phyloP scores from a whole-genome alignment of 1,140 invertebrate species.

The Lasioglossum albipes region DNA sequence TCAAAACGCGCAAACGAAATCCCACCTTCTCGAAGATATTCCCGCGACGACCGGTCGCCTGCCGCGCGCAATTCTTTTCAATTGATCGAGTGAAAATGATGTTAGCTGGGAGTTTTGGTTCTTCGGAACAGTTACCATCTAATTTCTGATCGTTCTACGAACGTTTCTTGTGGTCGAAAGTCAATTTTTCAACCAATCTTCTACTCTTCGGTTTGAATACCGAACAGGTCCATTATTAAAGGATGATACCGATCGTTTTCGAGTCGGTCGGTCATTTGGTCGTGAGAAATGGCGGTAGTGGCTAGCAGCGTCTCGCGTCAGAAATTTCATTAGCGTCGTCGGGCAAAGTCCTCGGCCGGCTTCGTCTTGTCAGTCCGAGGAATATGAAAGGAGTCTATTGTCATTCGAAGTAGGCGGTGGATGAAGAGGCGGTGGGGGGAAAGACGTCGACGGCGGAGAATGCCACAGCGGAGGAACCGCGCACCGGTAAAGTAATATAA shows the following conservation, averaged over 20 bases:
- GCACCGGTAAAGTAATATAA: slow-evolving; percentile 62
- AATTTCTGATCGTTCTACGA: too few species aligned
- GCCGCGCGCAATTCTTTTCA: too few species aligned
- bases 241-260: neutral
- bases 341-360: slow-evolving; percentile 31
- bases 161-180: too few species aligned
- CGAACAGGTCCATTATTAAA: too few species aligned
- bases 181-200: too few species aligned
- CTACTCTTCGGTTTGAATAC: too few species aligned
- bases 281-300: slow-evolving; percentile 5
- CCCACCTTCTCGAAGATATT: too few species aligned
- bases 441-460: neutral
- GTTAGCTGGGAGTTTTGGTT: too few species aligned
- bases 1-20: too few species aligned
- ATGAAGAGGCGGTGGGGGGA: neutral
- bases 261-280: neutral
- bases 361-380: slow-evolving; percentile 42
- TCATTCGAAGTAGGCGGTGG: slow-evolving; percentile 24
- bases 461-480: neutral
- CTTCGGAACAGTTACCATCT: too few species aligned
- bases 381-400: slow-evolving; percentile 58
- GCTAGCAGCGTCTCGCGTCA: slow-evolving; percentile 15
- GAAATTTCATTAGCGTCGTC: slow-evolving; percentile 61
- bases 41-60: too few species aligned
- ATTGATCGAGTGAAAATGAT: too few species aligned